Base-by-base conservation (phyloP, 2,113 vertebrate species). In the Cinclus cinclus region DNA sequence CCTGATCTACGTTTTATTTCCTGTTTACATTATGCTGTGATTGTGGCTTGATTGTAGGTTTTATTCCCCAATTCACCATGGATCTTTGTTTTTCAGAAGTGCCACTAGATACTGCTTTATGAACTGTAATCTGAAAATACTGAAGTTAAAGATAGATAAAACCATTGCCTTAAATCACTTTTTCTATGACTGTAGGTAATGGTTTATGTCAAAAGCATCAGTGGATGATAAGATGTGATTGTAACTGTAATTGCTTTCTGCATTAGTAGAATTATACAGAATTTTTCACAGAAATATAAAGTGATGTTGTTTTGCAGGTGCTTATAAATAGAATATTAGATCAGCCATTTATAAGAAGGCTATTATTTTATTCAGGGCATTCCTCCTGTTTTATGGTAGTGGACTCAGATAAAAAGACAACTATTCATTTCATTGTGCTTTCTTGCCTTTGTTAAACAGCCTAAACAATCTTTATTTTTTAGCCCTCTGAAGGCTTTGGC, bases 281-380 rank as follows among this genome's bases (percentile, higher is more conserved):
- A 53, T 71, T 95, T 95, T 71, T 89, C 93, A 88, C 83, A 87
- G 83, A 90, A 79, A 47, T 87, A 50, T 39, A 92, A 69, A 90
- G 82, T 68, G 35, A 70, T 69, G 49, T 77, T 96, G 28, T 76
- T 93, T 88, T 93, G 71, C 82, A 80, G 80, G 55, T 92, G 60
- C 85, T 94, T 82, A 89, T 93, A 96, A 94, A 89, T 69, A 89
- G 87, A 91, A 59, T 86, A 79, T 94, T 96, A 96, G 84, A 83
- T 95, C 94, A 89, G 27, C 83, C 81, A 27, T 86, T 56, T 94
- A 73, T 69, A 91, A 96, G 96, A 92, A 89, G 60, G 68, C 84
- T 87, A 23, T 87, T 96, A 31, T 96, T 88, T 96, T 95, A 83
- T 90, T 92, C 39, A 37, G 56, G 68, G 28, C 63, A 65, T 86